These are phyloP conservation scores for Murina feae DNA, from an alignment of 2,113 vertebrate genomes.

Conservation along the genomic window DNA sequence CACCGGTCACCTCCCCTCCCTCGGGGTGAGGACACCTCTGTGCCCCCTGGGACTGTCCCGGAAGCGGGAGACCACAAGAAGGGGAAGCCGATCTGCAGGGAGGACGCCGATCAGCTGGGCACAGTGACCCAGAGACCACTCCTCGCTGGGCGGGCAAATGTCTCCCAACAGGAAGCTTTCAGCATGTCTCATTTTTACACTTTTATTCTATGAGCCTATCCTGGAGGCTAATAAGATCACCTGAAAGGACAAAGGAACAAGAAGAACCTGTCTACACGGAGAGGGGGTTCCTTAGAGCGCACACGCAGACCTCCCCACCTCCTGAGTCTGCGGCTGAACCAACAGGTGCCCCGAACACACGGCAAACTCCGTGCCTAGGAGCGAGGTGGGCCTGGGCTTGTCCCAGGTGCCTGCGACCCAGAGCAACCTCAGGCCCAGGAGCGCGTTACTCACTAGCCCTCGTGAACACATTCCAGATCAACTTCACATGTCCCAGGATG, in stretches of 20 bases:
- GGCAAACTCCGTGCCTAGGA: neutral
- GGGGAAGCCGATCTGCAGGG: neutral
- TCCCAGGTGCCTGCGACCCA: neutral
- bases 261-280: neutral
- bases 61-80: neutral
- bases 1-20: rapidly evolving
- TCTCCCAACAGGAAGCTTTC: neutral
- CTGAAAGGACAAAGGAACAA: neutral
- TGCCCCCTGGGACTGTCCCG: too few relatives aligned
- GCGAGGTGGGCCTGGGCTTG: too few relatives aligned
- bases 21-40: neutral
- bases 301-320: rapidly evolving
- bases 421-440: neutral
- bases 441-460: neutral
- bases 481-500: neutral
- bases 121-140: neutral
- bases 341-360: rapidly evolving
- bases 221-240: neutral
- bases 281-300: neutral
- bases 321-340: neutral
- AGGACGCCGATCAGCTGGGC: neutral
- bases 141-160: neutral
- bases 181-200: neutral
- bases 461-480: neutral
- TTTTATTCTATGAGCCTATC: neutral